Base-by-base conservation (phyloP, 2,113 vertebrate species). In the Apodemus sylvaticus region DNA sequence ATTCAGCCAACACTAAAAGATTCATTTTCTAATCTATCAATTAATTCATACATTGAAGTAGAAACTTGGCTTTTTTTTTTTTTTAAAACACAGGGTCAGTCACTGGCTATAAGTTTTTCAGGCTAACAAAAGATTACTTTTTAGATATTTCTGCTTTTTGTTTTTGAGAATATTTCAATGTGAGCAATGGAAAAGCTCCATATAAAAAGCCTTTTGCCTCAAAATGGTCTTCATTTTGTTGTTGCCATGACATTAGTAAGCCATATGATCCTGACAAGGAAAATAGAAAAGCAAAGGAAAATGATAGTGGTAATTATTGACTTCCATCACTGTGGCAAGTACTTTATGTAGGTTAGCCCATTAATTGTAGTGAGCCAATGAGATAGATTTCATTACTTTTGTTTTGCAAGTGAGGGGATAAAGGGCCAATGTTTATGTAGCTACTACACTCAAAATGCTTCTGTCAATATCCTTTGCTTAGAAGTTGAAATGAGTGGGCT, bases 351-450 rank as follows among this genome's bases (percentile, higher is more conserved):
- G 14, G 22, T 1, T 36, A 76, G 24, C 60, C 12, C 58, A 34
- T 62, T 89, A 73, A 81, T 89, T 89, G 64, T 71, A 62, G 79
- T n/a, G 39, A 92, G 14, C 29, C 79, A 79, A 11, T 62, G 64
- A 66, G 42, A 66, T 5, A 53, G 71, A 73, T 78, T 90, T 79
- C 48, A 2, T 78, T 87, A 87, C 31, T 45, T 45, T 14, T n/a
- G 17, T 73, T 92, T 94, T 78, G 92, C 86, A 92, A 79, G 78
- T 81, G 29, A 64, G 39, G 89, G 14, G n/a, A 68, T 53, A 66
- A 53, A 86, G 55, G 66, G 20, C 13, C 48, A 31, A 4, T 48
- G 42, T 81, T 19, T 85, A 93, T 83, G 48, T 68, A 79, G 14
- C 81, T 68, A 36, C 8, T 36, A 70, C 85, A 36, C 62, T 51